Conservation (phyloP, 2,797 vertebrate species). For the Emydoidea blandingii region DNA sequence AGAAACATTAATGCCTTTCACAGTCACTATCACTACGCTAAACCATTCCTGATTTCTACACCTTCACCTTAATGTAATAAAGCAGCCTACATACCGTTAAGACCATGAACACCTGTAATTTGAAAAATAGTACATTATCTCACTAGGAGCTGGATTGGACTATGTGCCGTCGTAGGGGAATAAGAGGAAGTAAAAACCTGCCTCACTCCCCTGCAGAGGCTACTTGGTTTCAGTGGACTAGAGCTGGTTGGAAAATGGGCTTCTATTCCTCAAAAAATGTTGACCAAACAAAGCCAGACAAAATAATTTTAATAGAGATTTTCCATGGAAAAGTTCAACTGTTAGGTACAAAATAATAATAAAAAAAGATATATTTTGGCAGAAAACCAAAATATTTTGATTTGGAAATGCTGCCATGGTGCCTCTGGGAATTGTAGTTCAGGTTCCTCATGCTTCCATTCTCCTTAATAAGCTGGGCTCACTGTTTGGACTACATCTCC, state of each 20-base stretch:
- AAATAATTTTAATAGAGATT: not conserved
- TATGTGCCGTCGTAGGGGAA: not conserved
- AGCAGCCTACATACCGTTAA: not conserved
- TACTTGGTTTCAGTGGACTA: not conserved
- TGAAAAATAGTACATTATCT: not conserved
- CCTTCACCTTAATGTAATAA: not conserved
- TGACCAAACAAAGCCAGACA: not conserved
- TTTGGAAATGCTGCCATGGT: not conserved
- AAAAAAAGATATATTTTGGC: not conserved
- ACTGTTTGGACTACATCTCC: not conserved
- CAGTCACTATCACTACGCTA: not conserved
- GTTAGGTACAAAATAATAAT: not conserved
- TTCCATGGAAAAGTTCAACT: not conserved
- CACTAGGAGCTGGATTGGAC: not conserved
- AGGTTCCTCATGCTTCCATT: not conserved
- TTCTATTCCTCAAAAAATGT: not conserved
- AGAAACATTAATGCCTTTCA: not conserved
- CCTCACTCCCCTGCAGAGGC: not conserved
- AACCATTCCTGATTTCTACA: not conserved
- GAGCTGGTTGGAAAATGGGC: not conserved
- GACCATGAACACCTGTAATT: not conserved
- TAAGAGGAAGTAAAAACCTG: not conserved
- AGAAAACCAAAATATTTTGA: not conserved
- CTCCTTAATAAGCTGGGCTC: not conserved
- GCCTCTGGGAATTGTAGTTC: not conserved